Base-by-base conservation (phyloP, 2,888 invertebrate species). In the Drosophila anomelani region DNA sequence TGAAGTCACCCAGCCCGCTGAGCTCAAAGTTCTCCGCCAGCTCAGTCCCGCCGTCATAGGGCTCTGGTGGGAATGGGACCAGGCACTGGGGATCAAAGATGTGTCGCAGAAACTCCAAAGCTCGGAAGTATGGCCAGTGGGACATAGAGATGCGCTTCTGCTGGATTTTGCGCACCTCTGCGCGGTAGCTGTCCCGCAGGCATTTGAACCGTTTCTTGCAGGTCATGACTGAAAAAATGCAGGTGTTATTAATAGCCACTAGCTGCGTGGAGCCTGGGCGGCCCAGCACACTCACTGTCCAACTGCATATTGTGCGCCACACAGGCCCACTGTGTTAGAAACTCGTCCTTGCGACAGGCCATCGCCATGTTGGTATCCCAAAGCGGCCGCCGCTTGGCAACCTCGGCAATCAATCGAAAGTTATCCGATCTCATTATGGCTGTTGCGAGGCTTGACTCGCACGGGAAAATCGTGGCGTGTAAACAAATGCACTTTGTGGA, bases 121-220 rank as follows among this genome's bases (percentile, higher is more conserved):
- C 43, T 0, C 76, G 76, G 46, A 85, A 85, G 23, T 87, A 81
- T 0, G 72, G 69, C 80, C 82, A 86, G 39, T 77, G 53, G 9
- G 85, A 81, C 34, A 49, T 47, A 0, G 15, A 9, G 0, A 29
- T 75, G 2, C 53, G 57, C 1, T 62, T 43, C 20, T 69, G 63
- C 32, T 85, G 89, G 34, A 89, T 81, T 53, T 82, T 81, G 0
- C 85, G 77, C 9, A 86, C 75, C 55, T 86, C 85, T 0, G 58
- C 20, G 4, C 85, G 80, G 41, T 86, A 86, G 43, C 75, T 77
- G 34, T 86, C 85, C 0, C 85, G 70, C 23, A 89, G 26, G 15
- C 70, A 62, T 20, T 86, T 86, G 8, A 87, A 86, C 0, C 85
- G 85, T 32, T 86, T 86, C 43, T 78, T 87, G 49, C 82, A 80